These are phyloP conservation scores for Drosophila bocqueti DNA, from an alignment of 1,140 invertebrate genomes.

Conservation along the genomic window DNA sequence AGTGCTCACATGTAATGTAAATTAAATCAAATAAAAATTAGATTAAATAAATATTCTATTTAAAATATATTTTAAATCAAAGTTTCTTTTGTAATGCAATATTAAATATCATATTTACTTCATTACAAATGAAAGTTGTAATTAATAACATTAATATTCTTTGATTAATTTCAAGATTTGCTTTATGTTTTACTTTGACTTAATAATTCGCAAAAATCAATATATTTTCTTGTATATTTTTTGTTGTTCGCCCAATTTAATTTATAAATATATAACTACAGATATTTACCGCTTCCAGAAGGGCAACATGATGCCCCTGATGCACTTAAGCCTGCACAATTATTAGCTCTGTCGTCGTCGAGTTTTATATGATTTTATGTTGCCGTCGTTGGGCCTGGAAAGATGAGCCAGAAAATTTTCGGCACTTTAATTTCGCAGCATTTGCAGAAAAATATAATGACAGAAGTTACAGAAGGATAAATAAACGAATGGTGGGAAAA, in stretches of 20 bases:
- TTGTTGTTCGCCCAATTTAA: neutral
- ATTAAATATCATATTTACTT: neutral
- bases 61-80: too few relatives aligned
- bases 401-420: conserved; percentile 62
- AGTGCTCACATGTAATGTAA: too few relatives aligned
- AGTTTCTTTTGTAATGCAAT: too few relatives aligned
- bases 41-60: too few relatives aligned
- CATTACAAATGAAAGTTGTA: too few relatives aligned
- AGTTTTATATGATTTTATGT: conserved; percentile 61
- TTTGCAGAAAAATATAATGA: conserved; percentile 17
- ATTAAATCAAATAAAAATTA: too few relatives aligned
- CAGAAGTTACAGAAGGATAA: neutral
- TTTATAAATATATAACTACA: neutral
- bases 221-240: neutral
- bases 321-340: conserved; percentile 67
- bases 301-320: conserved; percentile 82
- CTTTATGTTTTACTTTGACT: neutral
- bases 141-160: neutral
- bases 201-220: neutral
- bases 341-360: conserved; percentile 63
- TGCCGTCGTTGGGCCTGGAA: conserved; percentile 74
- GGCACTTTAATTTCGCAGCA: conserved; percentile 57
- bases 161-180: neutral
- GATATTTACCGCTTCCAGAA: conserved; percentile 82
- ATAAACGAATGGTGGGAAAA: conserved; percentile 18